Conservation (phyloP, 2,113 vertebrate genomes). For the Eonycteris spelaea region DNA sequence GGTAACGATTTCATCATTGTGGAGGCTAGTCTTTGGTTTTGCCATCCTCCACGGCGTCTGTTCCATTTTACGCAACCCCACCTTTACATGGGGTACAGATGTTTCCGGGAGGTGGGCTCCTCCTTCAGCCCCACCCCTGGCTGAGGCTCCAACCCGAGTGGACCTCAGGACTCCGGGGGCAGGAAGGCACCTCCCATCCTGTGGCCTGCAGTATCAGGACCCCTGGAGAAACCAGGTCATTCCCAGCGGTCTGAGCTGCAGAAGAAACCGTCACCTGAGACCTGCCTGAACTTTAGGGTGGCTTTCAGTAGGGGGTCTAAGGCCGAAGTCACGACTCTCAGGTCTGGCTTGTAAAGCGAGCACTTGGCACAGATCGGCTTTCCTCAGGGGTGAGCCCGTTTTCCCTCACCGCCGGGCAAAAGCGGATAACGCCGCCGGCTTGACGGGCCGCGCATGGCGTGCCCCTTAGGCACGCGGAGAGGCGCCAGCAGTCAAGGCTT, state of each 20-base stretch:
- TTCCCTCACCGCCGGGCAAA: not conserved
- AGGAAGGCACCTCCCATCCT: accelerated
- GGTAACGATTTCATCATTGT: not conserved
- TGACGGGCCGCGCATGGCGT: not conserved
- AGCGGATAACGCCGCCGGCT: accelerated
- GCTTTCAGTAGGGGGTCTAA: accelerated
- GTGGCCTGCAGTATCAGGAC: accelerated
- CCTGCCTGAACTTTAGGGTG: accelerated
- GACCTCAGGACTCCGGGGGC: accelerated
- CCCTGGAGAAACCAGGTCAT: too few relatives aligned
- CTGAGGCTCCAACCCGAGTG: too few relatives aligned
- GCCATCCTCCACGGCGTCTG: too few relatives aligned
- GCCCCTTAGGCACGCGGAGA: accelerated
- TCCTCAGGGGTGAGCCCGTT: not conserved
- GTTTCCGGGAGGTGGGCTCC: not conserved
- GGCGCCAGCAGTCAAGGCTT: too few relatives aligned
- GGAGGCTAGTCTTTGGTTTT: not conserved
- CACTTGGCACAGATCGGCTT: not conserved
- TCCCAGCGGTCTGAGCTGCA: not conserved
- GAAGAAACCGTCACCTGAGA: not conserved
- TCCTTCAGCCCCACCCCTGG: not conserved
- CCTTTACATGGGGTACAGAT: not conserved
- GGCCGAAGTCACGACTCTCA: not conserved
- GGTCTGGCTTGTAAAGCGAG: not conserved
- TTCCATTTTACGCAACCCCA: not conserved